Evolutionary conservation across 2,113 vertebrate genomes (phyloP), one percentile per base, ranked within the genome.

Genomic region (Porphyrio hochstetteri): DNA sequence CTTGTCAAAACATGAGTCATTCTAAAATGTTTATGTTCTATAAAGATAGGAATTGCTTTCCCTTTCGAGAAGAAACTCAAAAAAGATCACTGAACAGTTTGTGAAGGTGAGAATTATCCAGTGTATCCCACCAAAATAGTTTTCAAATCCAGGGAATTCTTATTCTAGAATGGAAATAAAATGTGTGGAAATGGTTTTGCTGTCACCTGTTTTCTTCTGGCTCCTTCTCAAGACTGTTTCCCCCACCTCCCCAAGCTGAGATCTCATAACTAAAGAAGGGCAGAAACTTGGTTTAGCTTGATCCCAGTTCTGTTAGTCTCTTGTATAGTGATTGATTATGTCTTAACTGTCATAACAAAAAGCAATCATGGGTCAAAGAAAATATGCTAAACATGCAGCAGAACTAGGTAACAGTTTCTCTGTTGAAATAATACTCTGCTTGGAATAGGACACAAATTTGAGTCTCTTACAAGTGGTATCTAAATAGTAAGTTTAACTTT

Each of bases 11-110:
- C 60, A 16, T 27, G 52, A 93, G 24, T 50, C 48, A 84, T 56
- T 86, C 23, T 90, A 72, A 93, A 93, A 86, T 78, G 44, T 93
- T 90, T 75, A 55, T 69, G 28, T 91, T 95, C 36, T 82, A 29
- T 40, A 55, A 83, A 85, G 60, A 86, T 5, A 82, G 40, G 67
- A 78, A 33, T 60, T 86, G 28, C 17, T 71, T 50, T 70, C 24
- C 33, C 18, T 29, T 60, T 70, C 24, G 53, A 81, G 13, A 33
- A 20, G 72, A 56, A 38, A 80, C 72, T 53, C 68, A 33, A 80
- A 95, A 86, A 4, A 65, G 56, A 53, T 44, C 20, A 61, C 61
- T 48, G 71, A 78, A 88, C 86, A 23, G 59, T 93, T 83, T 63
- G 13, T 61, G 60, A 56, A 77, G 23, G 19, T 60, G 67, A 72